Percentiles rank a stretch among this genome's conserved stretches.
Conservation (phyloP, 2,888 invertebrate species). For the Lithosia quadra region DNA sequence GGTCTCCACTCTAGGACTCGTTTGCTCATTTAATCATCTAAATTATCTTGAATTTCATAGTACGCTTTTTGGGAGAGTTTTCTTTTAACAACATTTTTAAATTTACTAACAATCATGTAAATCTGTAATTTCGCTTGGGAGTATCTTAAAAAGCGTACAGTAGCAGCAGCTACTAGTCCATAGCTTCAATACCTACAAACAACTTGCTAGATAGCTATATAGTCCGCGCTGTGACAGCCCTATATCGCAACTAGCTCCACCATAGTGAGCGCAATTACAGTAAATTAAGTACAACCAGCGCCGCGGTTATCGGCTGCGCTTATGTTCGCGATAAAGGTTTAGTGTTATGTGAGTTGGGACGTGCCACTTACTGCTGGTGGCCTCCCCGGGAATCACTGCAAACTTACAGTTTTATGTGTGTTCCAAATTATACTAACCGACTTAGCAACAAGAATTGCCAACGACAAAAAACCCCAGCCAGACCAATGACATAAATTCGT, state of each 20-base stretch:
- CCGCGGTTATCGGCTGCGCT: conserved; percentile 53
- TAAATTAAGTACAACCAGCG: conserved; percentile 59
- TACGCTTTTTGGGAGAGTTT: no score
- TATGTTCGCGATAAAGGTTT: conserved; percentile 57
- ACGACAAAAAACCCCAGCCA: no score
- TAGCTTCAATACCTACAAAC: neutral
- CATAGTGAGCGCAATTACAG: conserved; percentile 59
- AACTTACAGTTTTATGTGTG: neutral
- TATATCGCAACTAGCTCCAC: conserved; percentile 32
- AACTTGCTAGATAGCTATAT: neutral
- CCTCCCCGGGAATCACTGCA: neutral
- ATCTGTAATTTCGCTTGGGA: no score
- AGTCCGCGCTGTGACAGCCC: conserved; percentile 9
- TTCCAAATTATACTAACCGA: neutral
- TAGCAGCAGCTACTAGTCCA: neutral
- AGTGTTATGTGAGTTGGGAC: conserved; percentile 35
- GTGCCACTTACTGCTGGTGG: conserved; percentile 18
- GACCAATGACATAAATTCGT: no score
- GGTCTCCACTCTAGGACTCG: no score
- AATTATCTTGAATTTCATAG: no score
- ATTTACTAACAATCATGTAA: no score
- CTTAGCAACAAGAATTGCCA: no score
- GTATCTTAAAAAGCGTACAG: no score
- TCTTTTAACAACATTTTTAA: no score
- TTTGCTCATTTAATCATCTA: no score